Evolutionary conservation across 2,797 vertebrate genomes (phyloP).

Genomic region (Tragopan temminckii): DNA sequence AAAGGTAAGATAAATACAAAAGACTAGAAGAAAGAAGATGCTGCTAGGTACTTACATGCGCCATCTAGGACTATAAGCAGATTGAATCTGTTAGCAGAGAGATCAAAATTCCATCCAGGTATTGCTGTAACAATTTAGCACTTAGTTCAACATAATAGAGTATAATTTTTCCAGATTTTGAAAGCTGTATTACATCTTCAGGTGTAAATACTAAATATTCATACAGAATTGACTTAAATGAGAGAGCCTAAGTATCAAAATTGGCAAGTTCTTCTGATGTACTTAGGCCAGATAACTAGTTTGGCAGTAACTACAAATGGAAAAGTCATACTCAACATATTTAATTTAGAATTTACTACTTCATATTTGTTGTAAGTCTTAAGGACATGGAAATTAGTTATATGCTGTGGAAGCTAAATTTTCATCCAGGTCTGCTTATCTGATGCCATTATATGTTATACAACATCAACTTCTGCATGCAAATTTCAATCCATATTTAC

Average conservation of each 20-base stretch:
- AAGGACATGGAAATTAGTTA: rapidly evolving
- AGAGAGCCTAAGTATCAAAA: neutral
- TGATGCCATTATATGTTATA: neutral
- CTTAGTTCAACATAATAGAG: neutral
- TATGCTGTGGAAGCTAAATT: neutral
- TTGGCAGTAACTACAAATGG: neutral
- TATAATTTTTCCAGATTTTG: neutral
- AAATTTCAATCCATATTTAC: neutral
- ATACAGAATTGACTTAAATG: neutral
- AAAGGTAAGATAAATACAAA: constrained; percentile 82
- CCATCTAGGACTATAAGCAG: neutral
- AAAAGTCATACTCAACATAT: neutral
- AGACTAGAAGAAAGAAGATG: neutral
- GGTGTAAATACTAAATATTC: neutral
- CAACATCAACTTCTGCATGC: neutral
- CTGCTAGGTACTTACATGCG: neutral
- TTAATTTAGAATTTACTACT: neutral
- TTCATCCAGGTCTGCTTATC: neutral
- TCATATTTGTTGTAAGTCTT: rapidly evolving
- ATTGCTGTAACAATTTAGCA: neutral
- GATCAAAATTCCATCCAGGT: neutral
- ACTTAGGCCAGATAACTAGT: neutral
- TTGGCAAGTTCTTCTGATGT: neutral
- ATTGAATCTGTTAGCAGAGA: neutral
- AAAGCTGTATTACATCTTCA: neutral